Evolutionary conservation across 2,888 invertebrate species (phyloP), one percentile per base, ranked within the genome.

Genomic region (Campoplex nolae): DNA sequence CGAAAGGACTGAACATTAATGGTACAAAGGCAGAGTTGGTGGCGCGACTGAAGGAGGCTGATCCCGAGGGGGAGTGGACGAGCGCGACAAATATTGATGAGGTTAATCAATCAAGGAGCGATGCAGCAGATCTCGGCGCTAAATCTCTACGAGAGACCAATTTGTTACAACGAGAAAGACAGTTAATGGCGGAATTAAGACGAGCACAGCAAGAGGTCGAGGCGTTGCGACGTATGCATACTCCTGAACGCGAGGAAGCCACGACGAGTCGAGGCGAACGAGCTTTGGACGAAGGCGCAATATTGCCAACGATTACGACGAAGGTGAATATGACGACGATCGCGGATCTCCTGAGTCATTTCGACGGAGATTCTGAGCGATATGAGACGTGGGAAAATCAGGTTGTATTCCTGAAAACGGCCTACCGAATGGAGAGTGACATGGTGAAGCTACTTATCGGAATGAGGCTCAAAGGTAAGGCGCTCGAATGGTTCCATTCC

Each of bases 81-180:
- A 38, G 38, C 38, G 38, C 38, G 6, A 48, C 13, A 48, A 48
- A 48, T 3, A 1, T 9, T 28, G 48, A 13, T 16, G 48, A 48
- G 48, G 2, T 13, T 1, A 16, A 48, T 48, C 13, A 48, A 16
- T 13, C 48, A 13, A 2, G 3, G 13, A 13, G 16, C 16, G 48
- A 48, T 2, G 2, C 16, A 48, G 16, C 16, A 48, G 48, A 48
- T 16, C 13, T 13, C 3, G 48, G 48, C 3, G 48, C 48, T 48
- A 13, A 2, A 16, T 48, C 48, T 4, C 48, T 13, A 48, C 48
- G 48, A 74, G 82, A 89, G 86, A 45, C 84, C 75, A 38, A 56
- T 13, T 79, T 88, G 70, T 86, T 78, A 83, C 74, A 16, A 79
- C 76, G 54, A 89, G 62, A 73, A 86, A 81, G 85, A 87, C 89